These are phyloP conservation scores for Leptinotarsa texana DNA, from an alignment of 1,140 invertebrate genomes.

Conservation along the genomic window DNA sequence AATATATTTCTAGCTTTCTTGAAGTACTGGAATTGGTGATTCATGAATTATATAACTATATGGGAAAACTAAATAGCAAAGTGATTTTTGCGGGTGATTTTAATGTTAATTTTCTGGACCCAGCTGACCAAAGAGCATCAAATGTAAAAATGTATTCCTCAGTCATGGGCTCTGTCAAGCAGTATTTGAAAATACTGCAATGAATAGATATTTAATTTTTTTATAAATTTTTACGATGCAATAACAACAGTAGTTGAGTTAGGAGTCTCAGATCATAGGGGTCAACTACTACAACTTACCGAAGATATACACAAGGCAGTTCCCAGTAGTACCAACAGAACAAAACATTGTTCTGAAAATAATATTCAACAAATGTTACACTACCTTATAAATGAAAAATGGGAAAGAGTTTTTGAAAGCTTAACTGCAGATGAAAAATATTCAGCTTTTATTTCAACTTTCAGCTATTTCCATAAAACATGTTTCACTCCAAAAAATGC, in stretches of 20 bases:
- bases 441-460: constrained; percentile 3
- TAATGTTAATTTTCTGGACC: neutral
- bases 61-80: constrained; percentile 1
- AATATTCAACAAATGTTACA: constrained; percentile 2
- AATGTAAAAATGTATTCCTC: constrained; percentile 5
- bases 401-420: neutral
- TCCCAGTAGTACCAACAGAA: neutral
- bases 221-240: neutral
- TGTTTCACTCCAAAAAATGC: no score
- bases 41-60: constrained; percentile 1
- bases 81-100: neutral
- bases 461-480: neutral
- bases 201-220: constrained; percentile 3
- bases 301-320: neutral
- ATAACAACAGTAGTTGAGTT: neutral
- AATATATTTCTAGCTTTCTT: neutral
- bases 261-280: neutral
- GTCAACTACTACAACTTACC: neutral
- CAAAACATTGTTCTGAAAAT: neutral
- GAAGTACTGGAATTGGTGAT: no score
- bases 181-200: neutral
- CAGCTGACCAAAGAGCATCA: constrained; percentile 2
- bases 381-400: neutral
- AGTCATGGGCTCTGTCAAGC: neutral
- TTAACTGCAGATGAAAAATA: constrained; percentile 1